phyloP scores from a whole-genome alignment of 2,888 invertebrate species.

The Tryphoninae sp. region DNA sequence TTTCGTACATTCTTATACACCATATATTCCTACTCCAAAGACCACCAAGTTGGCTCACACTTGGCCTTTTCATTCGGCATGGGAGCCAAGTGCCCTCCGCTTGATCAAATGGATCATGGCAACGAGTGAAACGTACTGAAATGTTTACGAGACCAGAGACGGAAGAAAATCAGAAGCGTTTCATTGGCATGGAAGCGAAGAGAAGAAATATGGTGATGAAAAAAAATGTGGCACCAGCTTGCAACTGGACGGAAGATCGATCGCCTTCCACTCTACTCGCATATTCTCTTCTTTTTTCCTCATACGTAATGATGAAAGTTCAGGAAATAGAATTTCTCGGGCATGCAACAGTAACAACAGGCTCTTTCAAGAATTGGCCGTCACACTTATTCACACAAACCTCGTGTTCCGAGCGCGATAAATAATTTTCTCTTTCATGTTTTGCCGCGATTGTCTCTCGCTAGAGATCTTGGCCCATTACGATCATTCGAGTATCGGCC shows the following conservation, averaged over 20 bases:
- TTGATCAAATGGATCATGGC: constrained; percentile 54
- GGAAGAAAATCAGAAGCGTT: constrained; percentile 44
- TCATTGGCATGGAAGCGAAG: constrained; percentile 47
- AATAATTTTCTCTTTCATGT: constrained; percentile 36
- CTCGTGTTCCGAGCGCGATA: constrained; percentile 6
- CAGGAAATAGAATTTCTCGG: constrained; percentile 14
- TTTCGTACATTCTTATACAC: background rate
- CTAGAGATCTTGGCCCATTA: constrained; percentile 20
- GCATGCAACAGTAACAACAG: background rate
- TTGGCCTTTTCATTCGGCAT: constrained; percentile 10
- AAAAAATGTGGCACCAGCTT: constrained; percentile 15
- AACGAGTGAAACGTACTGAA: constrained; percentile 9
- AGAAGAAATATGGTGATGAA: background rate
- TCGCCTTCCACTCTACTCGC: constrained; percentile 21
- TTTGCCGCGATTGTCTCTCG: constrained; percentile 23
- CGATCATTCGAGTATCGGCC: constrained; percentile 20
- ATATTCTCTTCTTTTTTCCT: background rate
- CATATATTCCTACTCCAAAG: constrained; percentile 3
- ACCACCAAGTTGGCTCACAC: background rate
- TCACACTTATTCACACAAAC: background rate
- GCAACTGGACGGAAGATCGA: constrained; percentile 39
- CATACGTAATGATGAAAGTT: background rate
- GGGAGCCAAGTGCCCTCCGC: constrained; percentile 33
- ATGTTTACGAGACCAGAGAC: constrained; percentile 13
- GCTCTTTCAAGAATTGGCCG: background rate